A percentile compares a stretch with the other conserved stretches of the same genome.
Conservation (phyloP, 1,140 invertebrate genomes). For the Araneus ventricosus region DNA sequence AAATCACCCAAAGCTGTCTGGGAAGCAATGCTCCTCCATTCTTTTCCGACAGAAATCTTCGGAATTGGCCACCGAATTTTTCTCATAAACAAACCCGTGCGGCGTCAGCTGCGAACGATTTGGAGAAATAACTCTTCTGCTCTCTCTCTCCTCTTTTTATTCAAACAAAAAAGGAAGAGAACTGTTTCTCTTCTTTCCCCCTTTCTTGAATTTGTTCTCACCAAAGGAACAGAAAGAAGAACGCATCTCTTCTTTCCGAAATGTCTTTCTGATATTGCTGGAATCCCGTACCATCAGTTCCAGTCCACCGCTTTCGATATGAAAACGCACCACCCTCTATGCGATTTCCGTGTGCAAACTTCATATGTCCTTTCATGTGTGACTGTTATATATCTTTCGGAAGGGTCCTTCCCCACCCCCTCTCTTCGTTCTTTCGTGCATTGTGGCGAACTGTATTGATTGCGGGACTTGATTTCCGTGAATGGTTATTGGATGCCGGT, state of each 20-base stretch:
- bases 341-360: conserved; percentile 36
- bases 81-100: conserved; percentile 37
- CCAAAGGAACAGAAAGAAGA: background rate
- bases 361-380: conserved; percentile 25
- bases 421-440: background rate
- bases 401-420: too few relatives aligned
- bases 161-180: background rate
- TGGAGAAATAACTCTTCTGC: conserved; percentile 20
- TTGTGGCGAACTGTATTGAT: background rate
- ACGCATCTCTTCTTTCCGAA: background rate
- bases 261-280: conserved; percentile 13
- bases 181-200: background rate
- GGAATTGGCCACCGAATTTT: conserved; percentile 1
- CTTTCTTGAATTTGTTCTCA: background rate
- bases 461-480: background rate
- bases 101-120: conserved; percentile 26
- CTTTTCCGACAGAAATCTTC: background rate
- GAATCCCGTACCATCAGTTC: conserved; percentile 21
- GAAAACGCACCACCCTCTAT: background rate
- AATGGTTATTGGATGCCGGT: background rate
- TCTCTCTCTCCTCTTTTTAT: background rate
- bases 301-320: background rate
- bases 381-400: conserved; percentile 1
- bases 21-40: background rate
- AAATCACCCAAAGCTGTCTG: background rate